Base-by-base conservation (phyloP, 2,888 invertebrate species). In the Microplitis manilae region DNA sequence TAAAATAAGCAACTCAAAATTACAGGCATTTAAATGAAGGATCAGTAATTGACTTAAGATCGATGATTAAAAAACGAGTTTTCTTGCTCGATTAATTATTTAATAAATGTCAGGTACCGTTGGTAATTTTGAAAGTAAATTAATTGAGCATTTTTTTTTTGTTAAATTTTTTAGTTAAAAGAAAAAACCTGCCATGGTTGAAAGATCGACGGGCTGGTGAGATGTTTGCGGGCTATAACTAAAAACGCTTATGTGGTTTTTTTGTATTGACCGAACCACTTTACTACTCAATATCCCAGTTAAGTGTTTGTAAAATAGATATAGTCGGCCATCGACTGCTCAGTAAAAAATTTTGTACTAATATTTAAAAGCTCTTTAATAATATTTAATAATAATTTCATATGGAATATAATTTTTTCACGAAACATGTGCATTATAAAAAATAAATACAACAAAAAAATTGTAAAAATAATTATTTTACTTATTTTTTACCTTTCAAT, bases 351-450 rank as follows among this genome's bases (percentile, higher is more conserved):
- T 88, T 88, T 89, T 89, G 86, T 89, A 88, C 88, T 87, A 86
- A 88, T 86, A 86, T 84, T 83, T 78, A 83, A 30, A 86, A 86
- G 84, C 86, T 85, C 83, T 85, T 50, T 50, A 50, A 50, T 50
- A 50, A 50, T 50, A 50, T 50, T 41, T 85, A 88, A 87, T 86
- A 87, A 87, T 89, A 89, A 89, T 89, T 90, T 89, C 87, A 89
- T 88, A 88, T 85, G 89, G 88, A 89, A 89, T 89, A 89, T 89
- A 90, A 90, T 90, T 90, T 90, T 90, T 90, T 90, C 90, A 90
- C 90, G 89, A 89, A 89, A 89, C 87, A 90, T 90, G 88, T 90
- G 90, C 90, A 90, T 90, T 89, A 88, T 87, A 89, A 89, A 88
- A 89, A 89, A 89, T 88, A 90, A 89, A 89, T 84, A 80, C 69